phyloP scores from a whole-genome alignment of 2,888 invertebrate genomes.

The Anaspis maculata region DNA sequence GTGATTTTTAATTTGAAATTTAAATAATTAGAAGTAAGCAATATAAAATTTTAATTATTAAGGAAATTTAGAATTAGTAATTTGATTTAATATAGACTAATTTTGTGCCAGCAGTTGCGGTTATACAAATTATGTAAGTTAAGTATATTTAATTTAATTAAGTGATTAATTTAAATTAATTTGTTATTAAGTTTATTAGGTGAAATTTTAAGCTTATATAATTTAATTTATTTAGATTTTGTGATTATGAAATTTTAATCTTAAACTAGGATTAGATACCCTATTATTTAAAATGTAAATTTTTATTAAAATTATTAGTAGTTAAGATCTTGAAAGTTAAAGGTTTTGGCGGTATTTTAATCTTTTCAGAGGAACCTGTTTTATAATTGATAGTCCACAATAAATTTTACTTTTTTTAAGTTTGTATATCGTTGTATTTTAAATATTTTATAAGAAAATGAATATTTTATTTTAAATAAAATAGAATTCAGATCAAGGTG shows the following conservation, averaged over 20 bases:
- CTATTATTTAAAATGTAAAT: constrained; percentile 50
- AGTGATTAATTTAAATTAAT: constrained; percentile 41
- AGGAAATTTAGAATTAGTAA: constrained; percentile 54
- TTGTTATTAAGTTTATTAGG: constrained; percentile 45
- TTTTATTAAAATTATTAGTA: constrained; percentile 49
- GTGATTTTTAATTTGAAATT: not conserved
- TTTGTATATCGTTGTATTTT: constrained; percentile 41
- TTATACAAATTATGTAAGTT: constrained; percentile 51
- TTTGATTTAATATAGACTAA: constrained; percentile 51
- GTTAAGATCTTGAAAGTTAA: constrained; percentile 57
- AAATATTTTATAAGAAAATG: constrained; percentile 34
- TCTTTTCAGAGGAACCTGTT: constrained; percentile 63
- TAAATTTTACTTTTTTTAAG: constrained; percentile 45
- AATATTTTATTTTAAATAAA: constrained; percentile 2
- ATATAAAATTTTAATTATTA: constrained; percentile 51
- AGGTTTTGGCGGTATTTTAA: constrained; percentile 63
- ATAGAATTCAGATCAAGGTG: constrained; percentile 4
- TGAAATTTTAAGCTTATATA: constrained; percentile 50
- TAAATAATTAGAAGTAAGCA: constrained; percentile 17
- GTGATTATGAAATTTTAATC: constrained; percentile 40
- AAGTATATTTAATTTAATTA: constrained; percentile 15
- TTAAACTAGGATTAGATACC: constrained; percentile 64
- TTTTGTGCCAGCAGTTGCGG: constrained; percentile 65
- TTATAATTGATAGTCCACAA: constrained; percentile 60
- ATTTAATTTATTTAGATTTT: constrained; percentile 23